Conservation (phyloP, 2,797 vertebrate species). For the Salmo trutta region DNA sequence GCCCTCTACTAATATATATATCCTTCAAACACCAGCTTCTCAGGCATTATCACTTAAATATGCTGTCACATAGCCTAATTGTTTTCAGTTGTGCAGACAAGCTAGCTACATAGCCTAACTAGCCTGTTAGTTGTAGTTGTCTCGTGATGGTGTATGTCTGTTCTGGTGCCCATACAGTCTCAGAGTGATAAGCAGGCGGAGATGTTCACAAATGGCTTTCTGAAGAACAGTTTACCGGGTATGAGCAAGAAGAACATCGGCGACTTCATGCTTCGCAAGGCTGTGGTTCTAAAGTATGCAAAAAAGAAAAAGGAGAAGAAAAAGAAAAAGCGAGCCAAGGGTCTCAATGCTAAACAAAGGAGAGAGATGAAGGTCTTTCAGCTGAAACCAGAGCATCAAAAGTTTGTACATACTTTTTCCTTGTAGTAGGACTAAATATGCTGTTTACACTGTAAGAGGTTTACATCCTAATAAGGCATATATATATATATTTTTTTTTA, state of each 20-base stretch:
- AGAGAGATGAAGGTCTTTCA: conserved; percentile 83
- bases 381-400: conserved; percentile 87
- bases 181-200: conserved; percentile 55
- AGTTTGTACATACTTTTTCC: conserved; percentile 57
- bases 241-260: conserved; percentile 51
- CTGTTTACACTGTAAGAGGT: neutral
- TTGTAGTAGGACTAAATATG: neutral
- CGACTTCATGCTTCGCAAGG: conserved; percentile 74
- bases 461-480: neutral
- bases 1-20: too few relatives aligned
- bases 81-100: neutral
- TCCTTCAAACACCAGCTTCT: too few relatives aligned
- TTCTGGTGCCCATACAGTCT: conserved; percentile 58
- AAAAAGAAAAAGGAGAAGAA: conserved; percentile 59
- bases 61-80: neutral
- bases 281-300: conserved; percentile 78
- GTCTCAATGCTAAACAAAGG: conserved; percentile 84
- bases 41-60: too few relatives aligned
- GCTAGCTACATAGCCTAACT: neutral
- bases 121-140: neutral
- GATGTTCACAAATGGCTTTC: conserved; percentile 79
- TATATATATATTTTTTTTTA: neutral
- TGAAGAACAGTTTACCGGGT: conserved; percentile 74
- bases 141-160: neutral
- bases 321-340: conserved; percentile 74